Conservation (phyloP, 2,888 invertebrate species). For the Pecten maximus region DNA sequence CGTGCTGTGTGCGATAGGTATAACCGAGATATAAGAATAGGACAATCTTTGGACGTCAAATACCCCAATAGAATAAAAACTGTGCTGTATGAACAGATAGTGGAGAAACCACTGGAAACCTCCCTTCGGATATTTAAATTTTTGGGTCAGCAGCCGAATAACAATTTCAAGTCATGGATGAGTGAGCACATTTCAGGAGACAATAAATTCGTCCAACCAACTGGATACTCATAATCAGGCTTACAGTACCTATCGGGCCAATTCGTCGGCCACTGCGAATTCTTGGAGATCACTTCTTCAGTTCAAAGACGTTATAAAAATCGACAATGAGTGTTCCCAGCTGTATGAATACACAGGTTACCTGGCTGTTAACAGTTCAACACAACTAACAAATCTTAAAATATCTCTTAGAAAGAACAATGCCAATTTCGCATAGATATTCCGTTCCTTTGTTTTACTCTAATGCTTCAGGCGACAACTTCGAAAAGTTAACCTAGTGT, state of each 20-base stretch:
- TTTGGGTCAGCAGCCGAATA: slow-evolving; percentile 36
- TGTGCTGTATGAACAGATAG: slow-evolving; percentile 48
- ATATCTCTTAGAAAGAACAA: not conserved
- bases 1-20: slow-evolving; percentile 43
- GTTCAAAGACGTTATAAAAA: not conserved
- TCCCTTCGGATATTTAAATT: slow-evolving; percentile 43
- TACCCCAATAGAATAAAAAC: slow-evolving; percentile 48
- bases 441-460: too few relatives aligned
- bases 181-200: slow-evolving; percentile 37
- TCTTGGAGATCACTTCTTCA: not conserved
- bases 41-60: slow-evolving; percentile 22
- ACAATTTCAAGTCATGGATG: slow-evolving; percentile 41
- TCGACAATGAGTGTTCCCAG: not conserved
- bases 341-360: not conserved
- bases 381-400: not conserved
- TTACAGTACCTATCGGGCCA: not conserved
- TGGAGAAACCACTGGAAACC: slow-evolving; percentile 43
- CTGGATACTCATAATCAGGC: not conserved
- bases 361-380: not conserved
- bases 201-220: not conserved
- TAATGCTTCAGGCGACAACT: too few relatives aligned
- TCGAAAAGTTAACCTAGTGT: too few relatives aligned
- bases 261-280: not conserved
- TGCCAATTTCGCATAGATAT: not conserved
- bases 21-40: slow-evolving; percentile 33